Evolutionary conservation across 1,140 invertebrate species (phyloP), one percentile per base, ranked within the genome.

Genomic region (Protaetia brevitarsis): DNA sequence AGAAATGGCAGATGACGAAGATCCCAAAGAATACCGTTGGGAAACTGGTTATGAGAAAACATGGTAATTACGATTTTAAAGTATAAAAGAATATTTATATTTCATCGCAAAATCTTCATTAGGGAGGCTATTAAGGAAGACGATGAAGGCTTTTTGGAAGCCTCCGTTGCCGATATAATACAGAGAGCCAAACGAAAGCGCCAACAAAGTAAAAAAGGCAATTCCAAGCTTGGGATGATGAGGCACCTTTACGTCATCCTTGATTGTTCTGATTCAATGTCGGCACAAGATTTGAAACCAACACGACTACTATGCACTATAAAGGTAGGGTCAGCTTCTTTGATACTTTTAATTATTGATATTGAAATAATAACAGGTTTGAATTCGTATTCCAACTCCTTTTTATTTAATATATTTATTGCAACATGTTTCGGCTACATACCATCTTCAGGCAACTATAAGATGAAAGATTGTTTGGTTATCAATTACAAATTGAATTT

Each of bases 121-220:
- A 97, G 95, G 95, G 96, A 99, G 81, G 94, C 93, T 34, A 94
- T 99, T 56, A 90, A 93, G 80, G 96, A 99, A 85, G 95, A 97
- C 83, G 93, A 96, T 67, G 89, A 93, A 79, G 96, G 96, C 0
- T 82, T 95, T 65, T 80, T 99, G 66, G 94, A 96, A 76, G 86
- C 91, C 10, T 89, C 92, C 36, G 89, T 97, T 16, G 89, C 92
- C 37, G 94, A 97, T 71, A 92, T 97, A 72, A 91, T 96, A 41
- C 91, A 94, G 73, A 90, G 90, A 78, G 92, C 93, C 0, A 94
- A 93, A 78, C 83, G 93, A 31, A 89, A 90, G 76, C 82, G 91
- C 37, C 86, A 90, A 58, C 76, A 87, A 29, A 86, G 91, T 56
- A 88, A 89, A 74, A 85, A 88, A 74, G 86, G 86, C 59, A 85